phyloP scores from a whole-genome alignment of 2,113 vertebrate species.

The Corydoras sp. region DNA sequence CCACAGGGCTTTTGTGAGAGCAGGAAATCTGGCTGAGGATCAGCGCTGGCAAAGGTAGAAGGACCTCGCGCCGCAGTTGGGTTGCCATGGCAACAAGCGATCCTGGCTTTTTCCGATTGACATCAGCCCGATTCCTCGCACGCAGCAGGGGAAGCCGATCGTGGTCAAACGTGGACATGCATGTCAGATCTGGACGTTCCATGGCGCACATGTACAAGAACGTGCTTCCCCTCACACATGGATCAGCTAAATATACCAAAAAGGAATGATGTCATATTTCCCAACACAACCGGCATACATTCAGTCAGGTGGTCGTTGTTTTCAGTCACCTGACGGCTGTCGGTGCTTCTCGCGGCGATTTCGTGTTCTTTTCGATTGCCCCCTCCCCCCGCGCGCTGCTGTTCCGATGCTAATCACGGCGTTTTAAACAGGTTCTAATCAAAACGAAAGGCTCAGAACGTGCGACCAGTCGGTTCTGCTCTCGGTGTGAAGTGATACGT shows the following conservation, averaged over 20 bases:
- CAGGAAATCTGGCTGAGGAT: conserved; percentile 50
- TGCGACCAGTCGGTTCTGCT: conserved; percentile 22
- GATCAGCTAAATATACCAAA: conserved; percentile 6
- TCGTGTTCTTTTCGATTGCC: conserved; percentile 16
- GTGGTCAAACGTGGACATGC: conserved; percentile 26
- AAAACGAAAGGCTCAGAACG: conserved; percentile 18
- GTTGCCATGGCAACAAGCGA: conserved; percentile 53
- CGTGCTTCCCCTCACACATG: background rate
- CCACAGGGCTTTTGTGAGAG: conserved; percentile 50
- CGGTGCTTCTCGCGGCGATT: background rate
- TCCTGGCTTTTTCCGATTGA: conserved; percentile 38
- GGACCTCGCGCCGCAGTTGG: conserved; percentile 28
- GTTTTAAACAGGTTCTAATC: conserved; percentile 33
- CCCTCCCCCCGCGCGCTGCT: conserved; percentile 25
- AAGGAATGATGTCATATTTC: conserved; percentile 32
- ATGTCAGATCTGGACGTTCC: background rate
- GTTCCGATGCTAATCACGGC: conserved; percentile 43
- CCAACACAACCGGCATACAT: conserved; percentile 18
- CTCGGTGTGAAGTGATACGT: conserved; percentile 37
- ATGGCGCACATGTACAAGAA: background rate
- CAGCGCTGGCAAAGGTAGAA: conserved; percentile 39
- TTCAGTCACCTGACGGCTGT: conserved; percentile 12
- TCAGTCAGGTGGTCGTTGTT: conserved; percentile 20
- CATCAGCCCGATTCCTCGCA: conserved; percentile 14
- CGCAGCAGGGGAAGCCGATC: conserved; percentile 35